Evolutionary conservation across 2,113 vertebrate species (phyloP).

Genomic region (Hydrochoerus hydrochaeris): DNA sequence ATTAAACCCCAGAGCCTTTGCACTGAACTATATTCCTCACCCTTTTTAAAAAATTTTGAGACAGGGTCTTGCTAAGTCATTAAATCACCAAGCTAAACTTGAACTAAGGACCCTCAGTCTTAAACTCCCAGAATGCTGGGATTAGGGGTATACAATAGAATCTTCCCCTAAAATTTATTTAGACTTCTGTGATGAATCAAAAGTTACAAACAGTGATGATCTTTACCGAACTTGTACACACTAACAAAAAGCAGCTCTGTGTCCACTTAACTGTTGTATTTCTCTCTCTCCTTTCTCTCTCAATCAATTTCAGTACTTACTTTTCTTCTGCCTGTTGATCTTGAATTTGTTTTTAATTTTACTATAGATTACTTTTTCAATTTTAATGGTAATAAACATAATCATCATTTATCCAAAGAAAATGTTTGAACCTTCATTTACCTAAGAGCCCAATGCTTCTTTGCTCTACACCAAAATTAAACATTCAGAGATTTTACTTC

Average conservation of each 20-base stretch:
- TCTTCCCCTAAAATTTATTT: neutral
- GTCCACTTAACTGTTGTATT: neutral
- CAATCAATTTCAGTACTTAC: neutral
- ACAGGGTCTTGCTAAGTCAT: neutral
- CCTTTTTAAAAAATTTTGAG: neutral
- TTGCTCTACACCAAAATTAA: neutral
- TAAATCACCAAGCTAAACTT: neutral
- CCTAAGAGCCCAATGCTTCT: neutral
- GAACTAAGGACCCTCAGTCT: neutral
- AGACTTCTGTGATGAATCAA: neutral
- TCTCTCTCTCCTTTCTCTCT: neutral
- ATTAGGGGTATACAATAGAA: neutral
- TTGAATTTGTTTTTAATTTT: conserved; percentile 6
- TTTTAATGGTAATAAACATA: neutral
- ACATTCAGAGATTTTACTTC: neutral
- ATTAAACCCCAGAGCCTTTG: neutral
- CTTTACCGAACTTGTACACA: neutral
- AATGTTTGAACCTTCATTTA: neutral
- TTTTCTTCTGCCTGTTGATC: neutral
- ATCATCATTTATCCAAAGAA: conserved; percentile 1
- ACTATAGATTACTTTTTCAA: neutral
- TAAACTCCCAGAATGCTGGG: neutral
- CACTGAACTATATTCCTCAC: neutral
- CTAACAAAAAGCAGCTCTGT: neutral
- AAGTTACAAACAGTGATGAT: neutral